A percentile compares a stretch with the other conserved stretches of the same genome.
phyloP scores from a whole-genome alignment of 2,888 invertebrate genomes.

The Ypsolopha sequella region DNA sequence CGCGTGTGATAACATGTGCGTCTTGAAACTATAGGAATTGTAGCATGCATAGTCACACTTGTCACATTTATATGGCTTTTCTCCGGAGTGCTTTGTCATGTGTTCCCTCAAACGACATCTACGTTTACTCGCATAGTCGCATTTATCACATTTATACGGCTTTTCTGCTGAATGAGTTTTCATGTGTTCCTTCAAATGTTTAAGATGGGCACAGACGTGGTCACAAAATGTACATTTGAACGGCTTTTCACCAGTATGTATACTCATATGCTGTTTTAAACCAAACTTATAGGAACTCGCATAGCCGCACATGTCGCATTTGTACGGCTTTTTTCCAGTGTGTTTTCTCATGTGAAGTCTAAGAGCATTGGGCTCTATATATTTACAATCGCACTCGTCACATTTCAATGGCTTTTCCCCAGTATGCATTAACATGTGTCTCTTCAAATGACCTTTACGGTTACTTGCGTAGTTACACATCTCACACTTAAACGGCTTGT shows the following conservation, averaged over 20 bases:
- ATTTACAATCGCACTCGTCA: not conserved
- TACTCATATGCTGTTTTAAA: no score
- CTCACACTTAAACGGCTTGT: not conserved
- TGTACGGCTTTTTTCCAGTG: not conserved
- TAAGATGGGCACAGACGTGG: not conserved
- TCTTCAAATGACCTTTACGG: not conserved
- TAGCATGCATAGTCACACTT: not conserved
- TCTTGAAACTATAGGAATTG: no score
- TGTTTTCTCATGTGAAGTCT: not conserved
- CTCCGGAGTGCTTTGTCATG: not conserved
- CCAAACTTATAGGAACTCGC: no score
- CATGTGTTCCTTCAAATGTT: not conserved
- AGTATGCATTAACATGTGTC: not conserved
- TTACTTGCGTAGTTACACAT: not conserved
- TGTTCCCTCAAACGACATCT: not conserved
- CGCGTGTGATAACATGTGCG: no score
- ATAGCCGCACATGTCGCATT: no score
- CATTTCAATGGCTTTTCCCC: slow-evolving; percentile 1
- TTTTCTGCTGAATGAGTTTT: not conserved
- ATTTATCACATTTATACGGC: no score
- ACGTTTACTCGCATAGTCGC: not conserved
- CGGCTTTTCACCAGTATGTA: no score
- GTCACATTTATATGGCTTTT: not conserved
- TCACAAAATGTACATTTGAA: not conserved
- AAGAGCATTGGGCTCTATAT: not conserved